Base-by-base conservation (phyloP, 2,113 vertebrate species). In the Catharus bicknelli region DNA sequence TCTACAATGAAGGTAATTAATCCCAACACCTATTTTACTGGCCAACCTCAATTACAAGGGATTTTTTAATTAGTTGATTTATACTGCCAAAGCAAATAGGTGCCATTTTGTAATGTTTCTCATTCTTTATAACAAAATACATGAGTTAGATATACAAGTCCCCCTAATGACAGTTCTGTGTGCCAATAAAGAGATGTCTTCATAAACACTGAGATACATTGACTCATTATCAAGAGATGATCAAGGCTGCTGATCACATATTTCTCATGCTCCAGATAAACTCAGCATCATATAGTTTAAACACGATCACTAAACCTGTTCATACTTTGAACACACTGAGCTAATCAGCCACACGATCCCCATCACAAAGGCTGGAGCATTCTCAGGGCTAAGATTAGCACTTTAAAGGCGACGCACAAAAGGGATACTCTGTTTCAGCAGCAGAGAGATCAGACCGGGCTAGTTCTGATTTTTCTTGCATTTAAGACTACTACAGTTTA, bases 161-260 rank as follows among this genome's bases (percentile, higher is more conserved):
- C 61, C 74, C 55, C 48, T 91, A 38, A 69, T 16, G 19, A 36
- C 90, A 85, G 74, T 25, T 63, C 51, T 34, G n/a, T 13, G 12
- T 76, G 42, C n/a, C 69, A 88, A 38, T 34, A 58, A 93, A 88
- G 50, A 93, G 76, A 75, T 5, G 13, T 38, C 80, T 86, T 53
- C 40, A 43, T 69, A 55, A 90, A 77, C 47, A 83, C 0, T 20
- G 32, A 53, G 72, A 90, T 26, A 57, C 21, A 70, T 2, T 43
- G 84, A 86, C 32, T 92, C 51, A 23, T 57, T 75, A 64, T 34
- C 22, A 30, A 67, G 85, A 74, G 62, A 74, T 63, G 10, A 89
- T 93, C 86, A 77, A 55, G 57, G 54, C 68, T 85, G 90, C 82
- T 74, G 59, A 77, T 80, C 63, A 58, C 82, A 69, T 72, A 81